Percentiles rank a stretch among this genome's conserved stretches.
phyloP scores from a whole-genome alignment of 1,140 invertebrate species.

The Bombyx mori region DNA sequence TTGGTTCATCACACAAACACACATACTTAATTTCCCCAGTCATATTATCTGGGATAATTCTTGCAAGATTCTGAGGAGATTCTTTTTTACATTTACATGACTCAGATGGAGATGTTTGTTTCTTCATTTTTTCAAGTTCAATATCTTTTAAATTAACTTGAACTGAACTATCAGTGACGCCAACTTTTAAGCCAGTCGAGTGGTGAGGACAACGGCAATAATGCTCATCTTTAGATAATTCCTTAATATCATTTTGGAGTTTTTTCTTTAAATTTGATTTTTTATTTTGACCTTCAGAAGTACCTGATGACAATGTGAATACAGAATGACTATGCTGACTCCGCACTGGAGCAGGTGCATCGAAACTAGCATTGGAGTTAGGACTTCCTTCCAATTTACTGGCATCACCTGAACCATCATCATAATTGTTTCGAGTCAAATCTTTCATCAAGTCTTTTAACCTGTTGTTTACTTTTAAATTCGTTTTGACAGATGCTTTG shows the following conservation, averaged over 20 bases:
- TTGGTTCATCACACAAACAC: conserved; percentile 41
- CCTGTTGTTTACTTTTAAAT: conserved; percentile 30
- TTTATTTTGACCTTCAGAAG: conserved; percentile 30
- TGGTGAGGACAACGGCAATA: conserved; percentile 39
- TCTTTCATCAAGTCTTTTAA: conserved; percentile 55
- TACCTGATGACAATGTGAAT: conserved; percentile 54
- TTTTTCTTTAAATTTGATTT: conserved; percentile 30
- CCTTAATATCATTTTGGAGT: conserved; percentile 24
- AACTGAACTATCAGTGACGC: conserved; percentile 40
- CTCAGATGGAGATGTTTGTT: not conserved
- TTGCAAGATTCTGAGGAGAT: conserved; percentile 13
- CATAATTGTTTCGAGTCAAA: conserved; percentile 53
- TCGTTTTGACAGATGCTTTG: conserved; percentile 21
- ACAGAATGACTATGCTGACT: conserved; percentile 58
- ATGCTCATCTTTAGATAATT: conserved; percentile 25
- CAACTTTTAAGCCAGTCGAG: conserved; percentile 23
- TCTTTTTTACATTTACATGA: conserved; percentile 12
- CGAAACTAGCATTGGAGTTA: conserved; percentile 23
- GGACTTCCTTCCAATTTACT: conserved; percentile 47
- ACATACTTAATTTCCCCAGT: conserved; percentile 46
- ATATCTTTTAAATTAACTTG: conserved; percentile 40
- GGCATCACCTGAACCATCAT: conserved; percentile 58
- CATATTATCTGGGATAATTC: conserved; percentile 18
- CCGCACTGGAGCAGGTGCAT: conserved; percentile 19
- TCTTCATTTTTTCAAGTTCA: not conserved